Evolutionary conservation across 2,888 invertebrate genomes (phyloP), one percentile per base, ranked within the genome.

Genomic region (Girardia tigrina): DNA sequence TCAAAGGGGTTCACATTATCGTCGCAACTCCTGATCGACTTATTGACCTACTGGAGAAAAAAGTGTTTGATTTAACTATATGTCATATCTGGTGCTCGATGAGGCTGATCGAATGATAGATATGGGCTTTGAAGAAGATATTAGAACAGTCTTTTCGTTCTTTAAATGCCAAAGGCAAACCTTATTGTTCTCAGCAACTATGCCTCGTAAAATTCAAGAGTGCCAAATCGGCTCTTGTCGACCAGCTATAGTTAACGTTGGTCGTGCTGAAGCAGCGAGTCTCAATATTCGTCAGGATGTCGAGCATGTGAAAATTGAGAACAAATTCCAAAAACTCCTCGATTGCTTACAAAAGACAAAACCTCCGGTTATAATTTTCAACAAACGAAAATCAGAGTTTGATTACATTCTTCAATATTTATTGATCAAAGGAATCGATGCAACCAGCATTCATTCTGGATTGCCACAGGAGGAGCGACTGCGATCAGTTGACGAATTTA

Each of bases 51-150:
- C 85, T 99, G 16, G 92, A 95, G 81, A 97, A 97, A 85, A 97
- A 97, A 86, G 92, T 93, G 88, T 90, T 97, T 1, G 88, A 88
- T 75, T 86, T 98, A 0, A 91, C 92, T 82, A 90, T 74, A 12
- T 77, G 78, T 72, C 83, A 94, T 97, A 95, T 84, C 86, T 98
- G 0, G 92, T 92, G 80, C 91, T 98, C 90, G 98, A 98, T 82
- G 98, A 98, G 85, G 98, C 98, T 0, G 98, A 99, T 85, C 88
- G 98, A 12, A 98, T 99, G 97, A 93, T 98, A 80, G 98, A 98
- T 84, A 93, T 98, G 91, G 98, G 98, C 0, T 99, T 99, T 85
- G 98, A 98, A 83, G 98, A 99, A 82, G 98, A 99, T 82, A 93
- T 98, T 29, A 86, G 97, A 77, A 97, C 95, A 0, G 97, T 99